Conservation (phyloP, 1,140 invertebrate species). For the Zeugodacus cucurbitae region DNA sequence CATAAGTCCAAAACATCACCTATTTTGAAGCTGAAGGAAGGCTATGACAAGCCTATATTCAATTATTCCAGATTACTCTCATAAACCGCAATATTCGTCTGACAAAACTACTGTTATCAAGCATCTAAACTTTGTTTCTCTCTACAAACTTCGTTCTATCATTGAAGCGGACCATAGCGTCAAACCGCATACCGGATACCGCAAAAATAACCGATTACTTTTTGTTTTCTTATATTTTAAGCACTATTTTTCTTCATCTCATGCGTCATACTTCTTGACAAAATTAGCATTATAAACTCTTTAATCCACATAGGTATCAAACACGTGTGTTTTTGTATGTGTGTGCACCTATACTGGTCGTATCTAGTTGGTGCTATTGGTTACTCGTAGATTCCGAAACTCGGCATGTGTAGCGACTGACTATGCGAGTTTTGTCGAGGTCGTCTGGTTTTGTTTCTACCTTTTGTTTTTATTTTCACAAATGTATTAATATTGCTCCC, state of each 20-base stretch:
- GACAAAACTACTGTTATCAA: no score
- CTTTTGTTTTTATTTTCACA: conserved; percentile 10
- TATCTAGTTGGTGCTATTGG: background rate
- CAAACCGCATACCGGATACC: no score
- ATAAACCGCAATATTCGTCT: no score
- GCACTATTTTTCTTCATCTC: background rate
- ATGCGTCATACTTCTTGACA: background rate
- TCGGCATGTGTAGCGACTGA: background rate
- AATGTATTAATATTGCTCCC: background rate
- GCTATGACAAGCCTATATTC: no score
- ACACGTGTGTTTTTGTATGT: background rate
- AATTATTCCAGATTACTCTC: no score
- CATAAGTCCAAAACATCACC: no score
- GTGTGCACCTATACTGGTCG: background rate
- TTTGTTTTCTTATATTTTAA: background rate
- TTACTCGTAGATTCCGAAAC: background rate
- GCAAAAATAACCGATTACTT: background rate
- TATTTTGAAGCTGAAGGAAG: no score
- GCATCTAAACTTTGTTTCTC: no score
- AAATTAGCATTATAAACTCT: background rate
- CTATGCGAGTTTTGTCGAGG: background rate
- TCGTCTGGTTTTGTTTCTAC: conserved; percentile 1
- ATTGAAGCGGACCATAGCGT: no score
- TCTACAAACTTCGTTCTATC: no score
- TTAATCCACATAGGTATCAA: background rate